These are phyloP conservation scores for Girardinichthys multiradiatus DNA, from an alignment of 2,113 vertebrate species.

Conservation along the genomic window DNA sequence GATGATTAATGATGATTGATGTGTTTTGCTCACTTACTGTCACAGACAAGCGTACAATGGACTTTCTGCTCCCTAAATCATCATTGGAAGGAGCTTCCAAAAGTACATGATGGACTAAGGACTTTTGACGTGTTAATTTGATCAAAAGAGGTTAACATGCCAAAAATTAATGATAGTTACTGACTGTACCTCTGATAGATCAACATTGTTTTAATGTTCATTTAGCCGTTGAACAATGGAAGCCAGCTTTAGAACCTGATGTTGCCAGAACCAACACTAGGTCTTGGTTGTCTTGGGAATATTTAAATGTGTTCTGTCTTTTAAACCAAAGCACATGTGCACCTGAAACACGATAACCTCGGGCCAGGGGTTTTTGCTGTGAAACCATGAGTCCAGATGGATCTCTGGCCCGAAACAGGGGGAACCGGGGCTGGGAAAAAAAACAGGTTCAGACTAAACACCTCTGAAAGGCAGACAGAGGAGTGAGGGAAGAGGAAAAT, in stretches of 20 bases:
- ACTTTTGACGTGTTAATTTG: no score
- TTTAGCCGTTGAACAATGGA: slow-evolving; percentile 5
- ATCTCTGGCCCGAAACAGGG: slow-evolving; percentile 46
- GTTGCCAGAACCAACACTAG: not conserved
- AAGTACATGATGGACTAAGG: no score
- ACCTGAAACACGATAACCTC: slow-evolving; percentile 52
- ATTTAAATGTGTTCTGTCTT: slow-evolving; percentile 38
- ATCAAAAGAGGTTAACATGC: no score
- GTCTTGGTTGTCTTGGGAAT: slow-evolving; percentile 19
- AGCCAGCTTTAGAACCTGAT: not conserved
- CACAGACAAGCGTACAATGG: no score
- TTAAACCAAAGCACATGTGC: slow-evolving; percentile 52
- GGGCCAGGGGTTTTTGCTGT: slow-evolving; percentile 34
- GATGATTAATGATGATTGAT: no score
- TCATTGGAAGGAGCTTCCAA: no score
- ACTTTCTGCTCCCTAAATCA: no score
- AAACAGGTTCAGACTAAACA: slow-evolving; percentile 82
- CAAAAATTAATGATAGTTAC: no score
- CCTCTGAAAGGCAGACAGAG: slow-evolving; percentile 65
- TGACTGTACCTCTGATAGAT: not conserved
- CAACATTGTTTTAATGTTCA: not conserved
- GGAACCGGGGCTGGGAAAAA: slow-evolving; percentile 66
- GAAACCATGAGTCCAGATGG: slow-evolving; percentile 54
- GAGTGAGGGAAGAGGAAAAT: slow-evolving; percentile 50
- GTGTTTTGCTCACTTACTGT: no score